Evolutionary conservation across 2,113 vertebrate species (phyloP), one percentile per base, ranked within the genome.

Genomic region (Cygnus buccinator): DNA sequence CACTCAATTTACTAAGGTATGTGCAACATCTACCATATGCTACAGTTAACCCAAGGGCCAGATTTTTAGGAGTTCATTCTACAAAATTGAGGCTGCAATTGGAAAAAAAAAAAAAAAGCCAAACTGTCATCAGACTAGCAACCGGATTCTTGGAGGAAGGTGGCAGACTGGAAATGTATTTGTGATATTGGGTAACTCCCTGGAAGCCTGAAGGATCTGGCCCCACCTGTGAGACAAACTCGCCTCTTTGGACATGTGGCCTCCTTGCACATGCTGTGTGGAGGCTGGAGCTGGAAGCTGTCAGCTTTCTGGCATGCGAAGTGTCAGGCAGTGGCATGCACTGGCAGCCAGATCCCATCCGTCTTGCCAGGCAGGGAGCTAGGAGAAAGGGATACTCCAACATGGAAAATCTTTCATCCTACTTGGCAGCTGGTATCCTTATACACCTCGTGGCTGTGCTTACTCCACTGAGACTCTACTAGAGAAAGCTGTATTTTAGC

Each of bases 401-500:
- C 1, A 0, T 28, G 25, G 71, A 92, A 94, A 91, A 76, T 90
- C 44, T 46, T 63, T 37, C 54, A 7, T 28, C 44, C 78, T 44
- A 31, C 48, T 91, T 83, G 87, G 54, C 84, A 95, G 74, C 74
- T 87, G 50, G 67, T 92, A 77, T 54, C 46, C 41, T 78, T 70
- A 79, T 7, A 57, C 75, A 85, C 54, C 44, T 63, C 37, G n/a
- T 82, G 67, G 78, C 77, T 82, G 50, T 82, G 71, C 75, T 89
- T 82, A 58, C 58, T 88, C 62, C 63, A 55, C 37, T 33, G 57
- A 86, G 44, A 46, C 57, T 84, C 39, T 93, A 35, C 39, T 82
- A 94, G 41, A 70, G 67, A 82, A 95, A 77, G 67, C 58, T 94
- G 76, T 44, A 78, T n/a, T 84, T 93, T 89, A 84, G 84, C 76